Percentiles rank a stretch among this genome's conserved stretches.
phyloP scores from a whole-genome alignment of 2,888 invertebrate species.

The Hyposoter dolosus region DNA sequence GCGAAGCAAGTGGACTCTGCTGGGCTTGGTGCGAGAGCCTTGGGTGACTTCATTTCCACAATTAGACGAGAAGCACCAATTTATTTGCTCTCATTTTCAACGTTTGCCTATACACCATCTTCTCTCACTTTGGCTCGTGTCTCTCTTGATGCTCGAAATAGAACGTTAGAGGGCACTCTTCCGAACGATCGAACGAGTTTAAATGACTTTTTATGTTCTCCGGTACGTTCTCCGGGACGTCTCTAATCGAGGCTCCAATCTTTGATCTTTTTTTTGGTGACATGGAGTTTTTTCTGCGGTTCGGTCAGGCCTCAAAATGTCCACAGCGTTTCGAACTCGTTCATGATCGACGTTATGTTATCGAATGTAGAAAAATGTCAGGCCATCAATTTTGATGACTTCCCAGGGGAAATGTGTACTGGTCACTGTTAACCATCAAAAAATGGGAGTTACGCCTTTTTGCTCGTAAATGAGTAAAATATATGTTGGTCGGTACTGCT shows the following conservation, averaged over 20 bases:
- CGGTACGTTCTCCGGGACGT: conserved; percentile 10
- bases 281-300: background rate
- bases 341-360: background rate
- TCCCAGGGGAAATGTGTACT: background rate
- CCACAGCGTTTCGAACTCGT: background rate
- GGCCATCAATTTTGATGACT: background rate
- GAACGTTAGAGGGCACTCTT: conserved; percentile 26
- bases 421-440: background rate
- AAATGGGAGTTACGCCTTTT: background rate
- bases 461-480: background rate
- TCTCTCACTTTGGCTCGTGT: background rate
- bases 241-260: background rate
- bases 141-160: conserved; percentile 53
- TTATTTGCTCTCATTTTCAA: conserved; percentile 64
- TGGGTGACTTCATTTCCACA: conserved; percentile 63
- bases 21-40: conserved; percentile 5
- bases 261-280: conserved; percentile 2
- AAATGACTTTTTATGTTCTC: conserved; percentile 50
- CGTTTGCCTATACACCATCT: conserved; percentile 21
- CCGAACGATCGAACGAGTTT: conserved; percentile 53
- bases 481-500: background rate
- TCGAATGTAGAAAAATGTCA: background rate
- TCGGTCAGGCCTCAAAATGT: background rate
- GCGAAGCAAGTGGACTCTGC: conserved; percentile 6
- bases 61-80: conserved; percentile 64